Percentiles rank a stretch among this genome's conserved stretches.
Evolutionary conservation across 2,888 invertebrate species (phyloP).

Genomic region (Acrobeloides nanus): DNA sequence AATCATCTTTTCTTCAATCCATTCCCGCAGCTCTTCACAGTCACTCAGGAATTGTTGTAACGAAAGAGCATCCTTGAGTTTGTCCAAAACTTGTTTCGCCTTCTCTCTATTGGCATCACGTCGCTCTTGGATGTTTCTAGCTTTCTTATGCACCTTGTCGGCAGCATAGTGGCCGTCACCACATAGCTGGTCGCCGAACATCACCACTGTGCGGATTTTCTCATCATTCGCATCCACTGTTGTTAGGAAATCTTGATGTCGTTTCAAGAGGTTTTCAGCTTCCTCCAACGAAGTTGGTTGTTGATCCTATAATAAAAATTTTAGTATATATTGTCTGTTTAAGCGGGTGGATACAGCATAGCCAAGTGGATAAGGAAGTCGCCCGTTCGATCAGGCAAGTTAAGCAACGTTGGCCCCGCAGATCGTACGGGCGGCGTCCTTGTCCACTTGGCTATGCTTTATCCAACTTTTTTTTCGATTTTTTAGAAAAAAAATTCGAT

Average conservation of each 20-base stretch:
- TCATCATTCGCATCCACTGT: constrained; percentile 99
- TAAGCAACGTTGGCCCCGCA: too few species aligned
- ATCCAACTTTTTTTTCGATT: too few species aligned
- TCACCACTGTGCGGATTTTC: constrained; percentile 76
- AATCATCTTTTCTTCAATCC: constrained; percentile 95
- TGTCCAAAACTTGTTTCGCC: constrained; percentile 73
- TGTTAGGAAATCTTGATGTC: constrained; percentile 95
- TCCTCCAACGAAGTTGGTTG: constrained; percentile 68
- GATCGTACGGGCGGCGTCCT: too few species aligned
- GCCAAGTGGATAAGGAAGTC: too few species aligned
- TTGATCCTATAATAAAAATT: too few species aligned
- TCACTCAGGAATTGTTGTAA: constrained; percentile 86
- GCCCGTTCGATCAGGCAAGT: too few species aligned
- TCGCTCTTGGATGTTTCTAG: constrained; percentile 83
- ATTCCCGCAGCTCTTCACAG: constrained; percentile 91
- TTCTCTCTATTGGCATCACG: constrained; percentile 71
- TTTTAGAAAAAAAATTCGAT: too few species aligned
- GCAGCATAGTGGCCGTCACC: constrained; percentile 90
- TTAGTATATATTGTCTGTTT: too few species aligned
- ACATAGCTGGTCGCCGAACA: constrained; percentile 80
- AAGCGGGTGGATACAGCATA: too few species aligned
- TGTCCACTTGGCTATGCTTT: too few species aligned
- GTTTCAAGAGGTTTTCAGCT: constrained; percentile 90
- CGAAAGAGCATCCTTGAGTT: constrained; percentile 83
- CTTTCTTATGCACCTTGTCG: constrained; percentile 82